Conservation (phyloP, 2,113 vertebrate genomes). For the Hyaena hyaena region DNA sequence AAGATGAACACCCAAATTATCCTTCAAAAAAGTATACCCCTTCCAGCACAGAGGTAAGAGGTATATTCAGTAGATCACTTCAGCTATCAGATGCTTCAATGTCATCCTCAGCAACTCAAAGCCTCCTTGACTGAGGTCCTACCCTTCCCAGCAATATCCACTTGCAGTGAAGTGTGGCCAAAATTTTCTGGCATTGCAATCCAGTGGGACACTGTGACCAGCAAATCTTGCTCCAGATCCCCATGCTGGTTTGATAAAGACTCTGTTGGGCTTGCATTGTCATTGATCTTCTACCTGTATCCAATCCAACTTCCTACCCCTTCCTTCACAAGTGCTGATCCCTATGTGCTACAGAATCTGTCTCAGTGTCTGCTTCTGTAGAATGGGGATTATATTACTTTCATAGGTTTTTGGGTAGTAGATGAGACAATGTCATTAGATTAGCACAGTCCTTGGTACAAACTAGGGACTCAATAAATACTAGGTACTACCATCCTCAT, state of each 20-base stretch:
- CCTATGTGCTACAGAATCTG: background rate
- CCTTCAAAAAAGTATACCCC: background rate
- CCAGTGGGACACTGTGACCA: background rate
- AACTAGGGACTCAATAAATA: background rate
- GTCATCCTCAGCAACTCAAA: background rate
- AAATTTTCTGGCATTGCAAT: background rate
- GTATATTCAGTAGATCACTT: background rate
- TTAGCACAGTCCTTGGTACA: background rate
- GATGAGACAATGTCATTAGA: background rate
- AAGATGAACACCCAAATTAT: background rate
- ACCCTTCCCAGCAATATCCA: background rate
- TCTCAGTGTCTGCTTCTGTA: background rate
- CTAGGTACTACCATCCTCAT: background rate
- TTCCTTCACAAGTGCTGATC: background rate
- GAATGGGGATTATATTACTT: background rate
- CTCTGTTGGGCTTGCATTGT: background rate
- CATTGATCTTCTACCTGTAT: background rate
- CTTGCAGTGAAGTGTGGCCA: background rate
- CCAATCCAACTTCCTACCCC: background rate
- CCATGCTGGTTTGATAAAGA: background rate
- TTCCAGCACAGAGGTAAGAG: background rate
- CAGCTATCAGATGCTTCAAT: background rate
- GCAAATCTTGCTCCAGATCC: background rate
- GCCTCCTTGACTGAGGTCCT: background rate
- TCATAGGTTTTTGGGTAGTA: background rate